These are phyloP conservation scores for Rhynchophorus ferrugineus DNA, from an alignment of 1,140 invertebrate genomes.

Conservation along the genomic window DNA sequence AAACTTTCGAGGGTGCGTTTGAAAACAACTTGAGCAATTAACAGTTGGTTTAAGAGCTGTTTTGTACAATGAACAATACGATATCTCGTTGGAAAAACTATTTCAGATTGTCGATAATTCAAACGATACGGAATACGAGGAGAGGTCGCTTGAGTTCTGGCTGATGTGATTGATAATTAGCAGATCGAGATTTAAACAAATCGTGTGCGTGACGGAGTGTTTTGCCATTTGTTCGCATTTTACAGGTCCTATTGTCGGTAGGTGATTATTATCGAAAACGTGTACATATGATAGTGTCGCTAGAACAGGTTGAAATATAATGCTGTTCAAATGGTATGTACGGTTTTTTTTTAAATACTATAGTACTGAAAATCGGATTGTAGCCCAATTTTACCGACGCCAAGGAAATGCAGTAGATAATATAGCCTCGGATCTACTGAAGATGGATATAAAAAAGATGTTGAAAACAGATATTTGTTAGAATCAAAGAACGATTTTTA, in stretches of 20 bases:
- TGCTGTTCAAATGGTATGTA: slow-evolving; percentile 55
- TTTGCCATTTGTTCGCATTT: slow-evolving; percentile 84
- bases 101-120: slow-evolving; percentile 94
- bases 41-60: not conserved
- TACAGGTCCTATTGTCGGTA: slow-evolving; percentile 91
- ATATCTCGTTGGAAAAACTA: slow-evolving; percentile 73
- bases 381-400: slow-evolving; percentile 80
- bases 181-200: slow-evolving; percentile 76
- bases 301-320: slow-evolving; percentile 21
- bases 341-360: slow-evolving; percentile 85
- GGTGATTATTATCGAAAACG: slow-evolving; percentile 96
- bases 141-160: slow-evolving; percentile 55
- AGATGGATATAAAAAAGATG: slow-evolving; percentile 88
- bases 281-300: slow-evolving; percentile 90
- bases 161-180: slow-evolving; percentile 49
- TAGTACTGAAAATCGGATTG: slow-evolving; percentile 80
- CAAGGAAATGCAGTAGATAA: slow-evolving; percentile 86
- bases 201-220: slow-evolving; percentile 78
- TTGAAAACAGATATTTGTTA: slow-evolving; percentile 84
- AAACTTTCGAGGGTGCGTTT: slow-evolving; percentile 4
- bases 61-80: not conserved
- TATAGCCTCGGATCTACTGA: slow-evolving; percentile 88
- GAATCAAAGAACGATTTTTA: slow-evolving; percentile 84
- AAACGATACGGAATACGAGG: slow-evolving; percentile 60
- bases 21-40: not conserved